Conservation (phyloP, 2,113 vertebrate species). For the Orcinus orca region DNA sequence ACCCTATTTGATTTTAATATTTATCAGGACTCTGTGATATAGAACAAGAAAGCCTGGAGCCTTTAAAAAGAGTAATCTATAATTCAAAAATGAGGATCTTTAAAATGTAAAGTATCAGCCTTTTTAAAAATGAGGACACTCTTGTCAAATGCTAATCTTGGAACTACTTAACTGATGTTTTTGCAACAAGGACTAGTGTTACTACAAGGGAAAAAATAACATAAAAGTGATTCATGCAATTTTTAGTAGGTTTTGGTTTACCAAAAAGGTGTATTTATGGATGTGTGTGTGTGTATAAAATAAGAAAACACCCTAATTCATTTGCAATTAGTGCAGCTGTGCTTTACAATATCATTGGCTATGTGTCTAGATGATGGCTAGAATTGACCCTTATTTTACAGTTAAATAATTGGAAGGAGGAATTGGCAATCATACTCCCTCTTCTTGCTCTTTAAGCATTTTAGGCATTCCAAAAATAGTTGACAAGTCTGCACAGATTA, state of each 20-base stretch:
- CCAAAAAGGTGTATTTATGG: not conserved
- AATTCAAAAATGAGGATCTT: slow-evolving; percentile 19
- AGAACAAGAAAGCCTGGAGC: slow-evolving; percentile 45
- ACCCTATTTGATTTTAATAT: slow-evolving; percentile 30
- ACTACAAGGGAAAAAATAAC: not conserved
- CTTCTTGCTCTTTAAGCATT: not conserved
- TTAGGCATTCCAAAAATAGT: not conserved
- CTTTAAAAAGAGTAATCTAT: slow-evolving; percentile 58
- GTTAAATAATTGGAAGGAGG: slow-evolving; percentile 15
- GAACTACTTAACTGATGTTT: slow-evolving; percentile 51
- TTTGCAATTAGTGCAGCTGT: slow-evolving; percentile 8
- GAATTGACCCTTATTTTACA: slow-evolving; percentile 16
- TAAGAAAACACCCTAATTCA: not conserved
- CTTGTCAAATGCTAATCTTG: slow-evolving; percentile 73
- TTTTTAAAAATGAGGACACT: slow-evolving; percentile 61
- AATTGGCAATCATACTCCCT: not conserved
- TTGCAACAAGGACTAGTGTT: slow-evolving; percentile 32
- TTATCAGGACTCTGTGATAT: not conserved
- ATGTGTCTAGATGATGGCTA: not conserved
- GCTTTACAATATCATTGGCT: not conserved
- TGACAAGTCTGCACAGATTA: slow-evolving; percentile 35
- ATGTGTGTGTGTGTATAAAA: not conserved
- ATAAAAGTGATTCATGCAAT: slow-evolving; percentile 11
- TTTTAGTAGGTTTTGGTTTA: slow-evolving; percentile 50
- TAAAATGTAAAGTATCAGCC: slow-evolving; percentile 55